Conservation (phyloP, 2,113 vertebrate genomes). For the Pimephales promelas region DNA sequence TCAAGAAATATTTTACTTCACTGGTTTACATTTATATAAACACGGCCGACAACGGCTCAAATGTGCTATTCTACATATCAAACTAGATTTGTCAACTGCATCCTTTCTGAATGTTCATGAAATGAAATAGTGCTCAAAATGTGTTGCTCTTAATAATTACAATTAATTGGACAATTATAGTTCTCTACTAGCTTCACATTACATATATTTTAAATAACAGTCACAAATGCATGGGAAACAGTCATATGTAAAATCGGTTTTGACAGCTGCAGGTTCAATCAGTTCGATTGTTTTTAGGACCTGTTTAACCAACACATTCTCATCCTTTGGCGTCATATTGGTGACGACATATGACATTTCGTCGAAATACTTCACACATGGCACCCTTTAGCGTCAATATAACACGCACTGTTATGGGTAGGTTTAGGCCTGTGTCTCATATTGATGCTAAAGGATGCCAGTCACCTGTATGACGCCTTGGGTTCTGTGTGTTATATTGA, state of each 20-base stretch:
- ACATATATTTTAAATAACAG: neutral
- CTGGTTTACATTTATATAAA: neutral
- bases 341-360: too few relatives aligned
- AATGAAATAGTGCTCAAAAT: neutral
- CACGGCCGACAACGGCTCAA: neutral
- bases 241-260: neutral
- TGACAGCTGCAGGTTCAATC: neutral
- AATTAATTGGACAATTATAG: neutral
- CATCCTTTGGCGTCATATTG: too few relatives aligned
- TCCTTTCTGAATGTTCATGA: neutral
- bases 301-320: too few relatives aligned
- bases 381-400: too few relatives aligned
- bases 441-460: too few relatives aligned
- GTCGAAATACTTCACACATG: too few relatives aligned
- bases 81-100: neutral
- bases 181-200: neutral
- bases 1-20: constrained; percentile 4
- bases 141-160: neutral
- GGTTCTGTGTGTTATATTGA: too few relatives aligned
- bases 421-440: too few relatives aligned
- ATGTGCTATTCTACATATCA: neutral
- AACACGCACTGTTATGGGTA: too few relatives aligned
- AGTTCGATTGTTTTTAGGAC: neutral
- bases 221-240: neutral
- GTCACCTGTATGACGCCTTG: too few relatives aligned